Conservation (phyloP, 2,888 invertebrate species). For the Sturmia bella region DNA sequence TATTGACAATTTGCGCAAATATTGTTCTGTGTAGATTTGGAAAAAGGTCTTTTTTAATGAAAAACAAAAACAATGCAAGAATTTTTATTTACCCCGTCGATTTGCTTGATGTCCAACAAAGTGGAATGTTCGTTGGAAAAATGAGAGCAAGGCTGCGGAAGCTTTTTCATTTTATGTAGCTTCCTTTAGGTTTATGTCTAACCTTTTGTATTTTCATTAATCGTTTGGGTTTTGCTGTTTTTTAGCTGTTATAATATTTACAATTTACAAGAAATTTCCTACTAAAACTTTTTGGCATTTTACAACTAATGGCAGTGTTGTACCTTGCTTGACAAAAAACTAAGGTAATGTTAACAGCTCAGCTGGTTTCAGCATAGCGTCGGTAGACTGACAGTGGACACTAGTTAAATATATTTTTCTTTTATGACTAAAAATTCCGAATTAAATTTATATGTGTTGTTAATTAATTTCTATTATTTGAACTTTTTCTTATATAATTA, state of each 20-base stretch:
- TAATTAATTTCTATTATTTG: no score
- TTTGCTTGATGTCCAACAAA: slow-evolving; percentile 75
- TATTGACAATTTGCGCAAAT: slow-evolving; percentile 89
- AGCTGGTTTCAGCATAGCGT: no score
- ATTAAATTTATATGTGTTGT: no score
- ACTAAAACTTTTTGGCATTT: slow-evolving; percentile 12
- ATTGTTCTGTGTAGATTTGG: slow-evolving; percentile 82
- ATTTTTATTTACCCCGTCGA: slow-evolving; percentile 73
- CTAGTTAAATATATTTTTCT: no score
- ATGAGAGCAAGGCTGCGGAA: slow-evolving; percentile 72
- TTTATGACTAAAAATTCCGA: no score
- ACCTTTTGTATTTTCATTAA: slow-evolving; percentile 41
- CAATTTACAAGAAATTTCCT: slow-evolving; percentile 21
- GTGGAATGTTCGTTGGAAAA: slow-evolving; percentile 71
- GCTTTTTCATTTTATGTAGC: slow-evolving; percentile 59
- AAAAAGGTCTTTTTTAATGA: background rate
- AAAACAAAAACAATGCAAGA: slow-evolving; percentile 30
- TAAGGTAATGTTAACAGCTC: background rate
- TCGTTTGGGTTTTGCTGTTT: background rate
- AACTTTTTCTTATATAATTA: no score
- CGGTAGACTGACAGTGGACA: no score
- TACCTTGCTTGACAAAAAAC: slow-evolving; percentile 14
- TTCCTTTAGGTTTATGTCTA: slow-evolving; percentile 6
- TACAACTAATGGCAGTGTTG: slow-evolving; percentile 47
- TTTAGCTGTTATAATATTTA: background rate